Evolutionary conservation across 2,888 invertebrate genomes (phyloP).

Genomic region (Cistogaster globosa): DNA sequence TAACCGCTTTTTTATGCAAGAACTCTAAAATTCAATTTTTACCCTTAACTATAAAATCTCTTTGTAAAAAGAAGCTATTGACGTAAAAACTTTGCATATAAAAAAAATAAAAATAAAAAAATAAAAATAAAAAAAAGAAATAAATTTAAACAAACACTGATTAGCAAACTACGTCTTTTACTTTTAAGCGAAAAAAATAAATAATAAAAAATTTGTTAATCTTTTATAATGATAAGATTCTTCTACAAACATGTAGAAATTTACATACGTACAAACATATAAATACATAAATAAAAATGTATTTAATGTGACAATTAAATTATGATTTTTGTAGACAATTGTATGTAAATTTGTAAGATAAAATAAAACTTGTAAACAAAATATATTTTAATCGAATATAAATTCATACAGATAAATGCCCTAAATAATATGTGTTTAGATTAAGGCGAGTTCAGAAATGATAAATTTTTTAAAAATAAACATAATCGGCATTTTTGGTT

Average conservation of each 20-base stretch:
- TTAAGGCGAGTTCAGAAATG: too few relatives aligned
- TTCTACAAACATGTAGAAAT: not conserved
- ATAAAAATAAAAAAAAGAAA: not conserved
- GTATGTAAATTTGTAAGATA: not conserved
- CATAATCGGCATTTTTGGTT: too few relatives aligned
- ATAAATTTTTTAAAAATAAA: too few relatives aligned
- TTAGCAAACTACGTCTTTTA: constrained; percentile 40
- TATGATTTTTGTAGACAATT: constrained; percentile 45
- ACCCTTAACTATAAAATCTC: not conserved
- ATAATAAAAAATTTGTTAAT: not conserved
- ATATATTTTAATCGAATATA: not conserved
- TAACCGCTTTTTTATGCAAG: too few relatives aligned
- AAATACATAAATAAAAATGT: not conserved
- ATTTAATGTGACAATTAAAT: constrained; percentile 37
- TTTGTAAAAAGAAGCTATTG: not conserved
- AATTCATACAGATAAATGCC: not conserved
- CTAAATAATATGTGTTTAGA: not conserved
- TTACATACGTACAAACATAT: too few relatives aligned
- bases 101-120: constrained; percentile 4
- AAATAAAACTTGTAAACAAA: constrained; percentile 45
- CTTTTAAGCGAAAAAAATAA: constrained; percentile 7
- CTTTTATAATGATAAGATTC: constrained; percentile 14
- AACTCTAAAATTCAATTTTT: not conserved
- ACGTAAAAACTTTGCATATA: not conserved
- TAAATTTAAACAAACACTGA: constrained; percentile 3